These are phyloP conservation scores for Turdus rufiventris DNA, from an alignment of 2,113 vertebrate species.

Conservation along the genomic window DNA sequence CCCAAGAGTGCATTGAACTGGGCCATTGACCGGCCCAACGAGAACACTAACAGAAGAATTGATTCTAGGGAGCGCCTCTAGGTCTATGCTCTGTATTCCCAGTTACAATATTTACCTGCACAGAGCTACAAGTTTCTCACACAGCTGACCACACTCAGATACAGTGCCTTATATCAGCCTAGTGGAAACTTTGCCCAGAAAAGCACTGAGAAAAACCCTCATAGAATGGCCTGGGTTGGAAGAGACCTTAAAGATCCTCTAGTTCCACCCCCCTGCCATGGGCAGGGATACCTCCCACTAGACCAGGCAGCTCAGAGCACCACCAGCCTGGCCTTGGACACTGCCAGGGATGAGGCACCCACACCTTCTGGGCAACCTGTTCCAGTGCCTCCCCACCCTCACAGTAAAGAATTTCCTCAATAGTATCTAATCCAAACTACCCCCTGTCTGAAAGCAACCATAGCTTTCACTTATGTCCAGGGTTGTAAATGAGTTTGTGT, in stretches of 20 bases:
- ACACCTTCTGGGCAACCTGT: neutral
- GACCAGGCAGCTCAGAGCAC: neutral
- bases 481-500: neutral
- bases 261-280: neutral
- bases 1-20: neutral
- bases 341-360: rapidly evolving
- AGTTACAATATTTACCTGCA: neutral
- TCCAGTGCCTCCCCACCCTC: neutral
- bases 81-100: neutral
- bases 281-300: neutral
- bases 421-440: neutral
- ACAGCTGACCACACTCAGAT: rapidly evolving
- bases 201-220: neutral
- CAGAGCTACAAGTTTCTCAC: neutral
- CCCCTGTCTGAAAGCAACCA: neutral
- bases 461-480: neutral
- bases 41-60: neutral
- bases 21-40: neutral
- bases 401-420: neutral
- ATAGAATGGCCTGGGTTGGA: neutral
- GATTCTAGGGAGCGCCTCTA: neutral
- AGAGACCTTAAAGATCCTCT: neutral
- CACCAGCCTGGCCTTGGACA: neutral
- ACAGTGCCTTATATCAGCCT: rapidly evolving
- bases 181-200: neutral